These are phyloP conservation scores for Leptinotarsa peninsularis DNA, from an alignment of 2,888 invertebrate genomes.

Conservation along the genomic window DNA sequence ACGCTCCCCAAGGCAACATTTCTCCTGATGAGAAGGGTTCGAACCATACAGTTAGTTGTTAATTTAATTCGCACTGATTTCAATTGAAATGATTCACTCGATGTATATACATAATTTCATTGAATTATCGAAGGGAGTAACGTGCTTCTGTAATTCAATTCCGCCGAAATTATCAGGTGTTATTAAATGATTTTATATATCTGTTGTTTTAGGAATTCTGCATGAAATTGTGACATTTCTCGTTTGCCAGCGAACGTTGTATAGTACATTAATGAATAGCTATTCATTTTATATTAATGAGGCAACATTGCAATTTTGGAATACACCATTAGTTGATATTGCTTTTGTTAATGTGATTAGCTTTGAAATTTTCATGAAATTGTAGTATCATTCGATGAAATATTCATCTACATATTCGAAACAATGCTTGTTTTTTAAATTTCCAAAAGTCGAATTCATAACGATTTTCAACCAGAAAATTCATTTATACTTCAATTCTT, in stretches of 20 bases:
- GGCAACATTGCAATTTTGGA: conserved; percentile 20
- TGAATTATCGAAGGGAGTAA: conserved; percentile 40
- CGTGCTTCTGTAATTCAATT: conserved; percentile 44
- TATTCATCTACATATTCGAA: background rate
- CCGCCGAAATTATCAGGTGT: conserved; percentile 40
- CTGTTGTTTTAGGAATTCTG: conserved; percentile 29
- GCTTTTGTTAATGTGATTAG: conserved; percentile 18
- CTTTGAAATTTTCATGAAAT: conserved; percentile 15
- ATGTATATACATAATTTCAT: conserved; percentile 43
- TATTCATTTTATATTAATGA: conserved; percentile 20
- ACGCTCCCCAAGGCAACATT: conserved; percentile 33
- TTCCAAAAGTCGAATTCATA: background rate
- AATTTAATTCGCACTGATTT: conserved; percentile 49
- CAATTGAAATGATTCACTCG: conserved; percentile 47
- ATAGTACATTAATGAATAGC: conserved; percentile 12
- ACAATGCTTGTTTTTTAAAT: background rate
- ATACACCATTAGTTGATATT: conserved; percentile 16
- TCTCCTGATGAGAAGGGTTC: conserved; percentile 33
- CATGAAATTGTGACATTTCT: conserved; percentile 35
- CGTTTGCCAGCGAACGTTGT: background rate
- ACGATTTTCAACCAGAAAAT: background rate
- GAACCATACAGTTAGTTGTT: conserved; percentile 41
- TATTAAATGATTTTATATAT: conserved; percentile 36
- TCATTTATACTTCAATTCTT: no score
- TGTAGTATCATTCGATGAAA: background rate